These are phyloP conservation scores for Cervus canadensis DNA, from an alignment of 2,113 vertebrate genomes.

Conservation along the genomic window DNA sequence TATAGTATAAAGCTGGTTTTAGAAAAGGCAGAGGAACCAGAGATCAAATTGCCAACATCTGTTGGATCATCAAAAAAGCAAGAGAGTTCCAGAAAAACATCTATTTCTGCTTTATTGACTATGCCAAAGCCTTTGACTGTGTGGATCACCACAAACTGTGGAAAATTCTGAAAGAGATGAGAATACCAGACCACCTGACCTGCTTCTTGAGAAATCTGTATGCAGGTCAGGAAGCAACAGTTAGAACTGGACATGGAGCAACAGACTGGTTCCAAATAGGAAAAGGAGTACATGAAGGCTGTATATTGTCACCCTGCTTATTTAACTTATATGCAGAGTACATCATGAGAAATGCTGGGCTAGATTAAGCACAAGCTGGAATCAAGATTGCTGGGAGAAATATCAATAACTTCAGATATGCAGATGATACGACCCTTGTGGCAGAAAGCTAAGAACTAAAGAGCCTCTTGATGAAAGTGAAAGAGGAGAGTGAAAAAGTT, in stretches of 20 bases:
- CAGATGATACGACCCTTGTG: not conserved
- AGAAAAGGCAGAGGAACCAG: not conserved
- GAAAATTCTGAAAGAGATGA: not conserved
- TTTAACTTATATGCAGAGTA: not conserved
- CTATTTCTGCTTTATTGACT: not conserved
- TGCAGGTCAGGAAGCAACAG: not conserved
- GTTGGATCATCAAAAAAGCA: not conserved
- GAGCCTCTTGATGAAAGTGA: not conserved
- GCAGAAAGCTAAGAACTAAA: not conserved
- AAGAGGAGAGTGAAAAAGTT: not conserved
- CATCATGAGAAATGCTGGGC: not conserved
- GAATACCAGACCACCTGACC: not conserved
- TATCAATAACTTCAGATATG: not conserved
- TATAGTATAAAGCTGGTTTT: not conserved
- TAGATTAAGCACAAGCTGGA: not conserved
- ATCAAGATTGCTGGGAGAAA: not conserved
- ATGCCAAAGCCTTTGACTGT: not conserved
- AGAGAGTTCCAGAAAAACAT: not conserved
- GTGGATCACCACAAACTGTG: not conserved
- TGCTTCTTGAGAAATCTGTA: not conserved
- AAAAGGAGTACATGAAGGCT: not conserved
- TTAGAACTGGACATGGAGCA: rapidly evolving
- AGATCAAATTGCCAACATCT: not conserved
- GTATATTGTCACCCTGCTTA: not conserved
- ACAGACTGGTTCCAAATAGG: not conserved